These are phyloP conservation scores for Hapalemur alaotrensis DNA, from an alignment of 2,797 vertebrate species.

Conservation along the genomic window DNA sequence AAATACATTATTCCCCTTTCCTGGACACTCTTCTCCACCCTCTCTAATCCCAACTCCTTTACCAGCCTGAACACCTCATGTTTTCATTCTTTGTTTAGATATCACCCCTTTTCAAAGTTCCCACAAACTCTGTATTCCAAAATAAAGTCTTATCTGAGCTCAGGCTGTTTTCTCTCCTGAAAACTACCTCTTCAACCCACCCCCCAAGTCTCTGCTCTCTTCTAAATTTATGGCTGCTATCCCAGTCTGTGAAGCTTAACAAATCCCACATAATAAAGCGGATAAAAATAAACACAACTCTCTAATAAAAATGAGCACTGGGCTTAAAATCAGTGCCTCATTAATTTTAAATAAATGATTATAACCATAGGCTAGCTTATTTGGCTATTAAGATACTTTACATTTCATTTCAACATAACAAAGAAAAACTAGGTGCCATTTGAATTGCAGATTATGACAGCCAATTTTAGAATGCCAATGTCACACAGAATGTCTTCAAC, in stretches of 20 bases:
- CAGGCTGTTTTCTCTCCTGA: neutral
- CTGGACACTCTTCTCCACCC: neutral
- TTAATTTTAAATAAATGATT: slow-evolving; percentile 1
- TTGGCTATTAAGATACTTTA: slow-evolving; percentile 11
- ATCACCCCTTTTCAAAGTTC: neutral
- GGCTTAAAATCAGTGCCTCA: neutral
- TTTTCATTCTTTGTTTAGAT: neutral
- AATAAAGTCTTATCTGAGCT: neutral
- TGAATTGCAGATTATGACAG: neutral
- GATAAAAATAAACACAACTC: neutral
- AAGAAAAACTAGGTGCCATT: slow-evolving; percentile 13
- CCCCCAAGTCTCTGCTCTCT: neutral
- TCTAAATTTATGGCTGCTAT: neutral
- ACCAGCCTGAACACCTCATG: neutral
- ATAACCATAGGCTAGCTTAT: neutral
- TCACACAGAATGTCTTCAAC: slow-evolving; percentile 14
- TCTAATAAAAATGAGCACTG: neutral
- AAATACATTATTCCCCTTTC: neutral
- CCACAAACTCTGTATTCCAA: neutral
- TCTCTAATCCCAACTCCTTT: neutral
- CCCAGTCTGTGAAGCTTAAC: neutral
- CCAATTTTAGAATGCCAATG: neutral
- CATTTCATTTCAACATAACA: slow-evolving; percentile 36
- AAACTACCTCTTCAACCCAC: neutral
- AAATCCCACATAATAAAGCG: neutral